Evolutionary conservation across 2,888 invertebrate species (phyloP).

Genomic region (Smittia sp.): DNA sequence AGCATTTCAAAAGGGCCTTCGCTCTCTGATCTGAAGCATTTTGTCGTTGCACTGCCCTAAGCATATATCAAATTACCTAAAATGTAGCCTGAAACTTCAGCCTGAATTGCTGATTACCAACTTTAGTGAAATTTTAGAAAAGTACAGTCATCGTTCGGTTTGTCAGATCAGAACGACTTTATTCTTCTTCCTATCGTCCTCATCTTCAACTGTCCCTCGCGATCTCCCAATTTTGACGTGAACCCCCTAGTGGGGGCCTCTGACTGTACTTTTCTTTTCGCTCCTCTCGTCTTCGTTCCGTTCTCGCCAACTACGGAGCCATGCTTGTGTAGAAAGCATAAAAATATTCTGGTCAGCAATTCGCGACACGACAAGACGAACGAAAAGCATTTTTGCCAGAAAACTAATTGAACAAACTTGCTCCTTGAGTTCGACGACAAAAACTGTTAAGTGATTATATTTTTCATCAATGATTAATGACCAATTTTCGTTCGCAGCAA

Average conservation of each 20-base stretch:
- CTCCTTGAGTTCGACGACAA: not conserved
- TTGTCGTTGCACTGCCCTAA: not conserved
- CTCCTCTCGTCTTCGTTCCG: not conserved
- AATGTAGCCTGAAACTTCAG: not conserved
- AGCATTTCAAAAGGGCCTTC: constrained; percentile 7
- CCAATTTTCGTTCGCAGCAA: not conserved
- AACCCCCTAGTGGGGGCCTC: not conserved
- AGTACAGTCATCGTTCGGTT: not conserved
- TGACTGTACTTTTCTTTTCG: constrained; percentile 15
- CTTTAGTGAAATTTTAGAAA: not conserved
- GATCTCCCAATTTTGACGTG: not conserved
- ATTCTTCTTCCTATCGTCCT: too few species aligned
- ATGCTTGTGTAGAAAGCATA: constrained; percentile 3
- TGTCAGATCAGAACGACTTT: too few species aligned
- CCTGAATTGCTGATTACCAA: not conserved
- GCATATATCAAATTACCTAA: not conserved
- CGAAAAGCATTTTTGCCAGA: constrained; percentile 12
- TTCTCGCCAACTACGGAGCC: not conserved
- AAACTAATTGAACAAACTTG: not conserved
- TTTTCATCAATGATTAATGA: not conserved
- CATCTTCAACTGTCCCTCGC: not conserved
- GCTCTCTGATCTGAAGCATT: not conserved
- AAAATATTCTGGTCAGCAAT: constrained; percentile 17
- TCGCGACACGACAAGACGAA: too few species aligned
- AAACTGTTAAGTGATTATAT: not conserved